phyloP scores from a whole-genome alignment of 2,888 invertebrate genomes.

The Brenthis ino region DNA sequence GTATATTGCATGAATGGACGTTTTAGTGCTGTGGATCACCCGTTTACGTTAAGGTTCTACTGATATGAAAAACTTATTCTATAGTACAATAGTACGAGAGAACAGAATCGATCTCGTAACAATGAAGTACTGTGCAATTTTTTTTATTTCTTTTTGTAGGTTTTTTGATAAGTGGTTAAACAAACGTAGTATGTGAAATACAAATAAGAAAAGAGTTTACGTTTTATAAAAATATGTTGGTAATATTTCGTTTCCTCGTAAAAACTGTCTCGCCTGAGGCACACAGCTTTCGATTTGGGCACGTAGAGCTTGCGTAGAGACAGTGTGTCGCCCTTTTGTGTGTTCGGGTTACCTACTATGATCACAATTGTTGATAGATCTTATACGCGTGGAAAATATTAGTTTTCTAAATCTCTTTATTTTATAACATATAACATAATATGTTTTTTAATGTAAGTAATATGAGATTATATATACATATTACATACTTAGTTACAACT shows the following conservation, averaged over 20 bases:
- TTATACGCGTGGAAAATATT: too few species aligned
- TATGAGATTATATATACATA: too few species aligned
- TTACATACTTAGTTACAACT: too few species aligned
- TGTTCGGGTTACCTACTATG: neutral
- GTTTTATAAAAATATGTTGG: conserved; percentile 25
- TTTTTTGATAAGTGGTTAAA: conserved; percentile 32
- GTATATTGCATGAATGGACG: conserved; percentile 38
- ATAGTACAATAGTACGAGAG: neutral
- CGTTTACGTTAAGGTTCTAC: conserved; percentile 29
- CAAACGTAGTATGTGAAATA: conserved; percentile 25
- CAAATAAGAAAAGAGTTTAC: conserved; percentile 21
- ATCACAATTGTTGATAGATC: neutral
- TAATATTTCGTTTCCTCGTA: conserved; percentile 30
- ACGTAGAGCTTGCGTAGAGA: conserved; percentile 30
- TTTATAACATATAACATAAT: too few species aligned
- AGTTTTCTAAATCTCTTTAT: too few species aligned
- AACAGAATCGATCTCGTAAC: conserved; percentile 11
- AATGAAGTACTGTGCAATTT: conserved; percentile 21
- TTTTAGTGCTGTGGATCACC: conserved; percentile 30
- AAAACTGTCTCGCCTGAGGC: conserved; percentile 24
- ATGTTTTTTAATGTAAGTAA: too few species aligned
- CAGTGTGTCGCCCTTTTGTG: conserved; percentile 29
- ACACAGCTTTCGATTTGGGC: conserved; percentile 30
- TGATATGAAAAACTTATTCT: conserved; percentile 4
- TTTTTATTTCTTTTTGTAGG: conserved; percentile 14